A percentile compares a stretch with the other conserved stretches of the same genome.
phyloP scores from a whole-genome alignment of 2,113 vertebrate genomes.

The Camarhynchus parvulus region DNA sequence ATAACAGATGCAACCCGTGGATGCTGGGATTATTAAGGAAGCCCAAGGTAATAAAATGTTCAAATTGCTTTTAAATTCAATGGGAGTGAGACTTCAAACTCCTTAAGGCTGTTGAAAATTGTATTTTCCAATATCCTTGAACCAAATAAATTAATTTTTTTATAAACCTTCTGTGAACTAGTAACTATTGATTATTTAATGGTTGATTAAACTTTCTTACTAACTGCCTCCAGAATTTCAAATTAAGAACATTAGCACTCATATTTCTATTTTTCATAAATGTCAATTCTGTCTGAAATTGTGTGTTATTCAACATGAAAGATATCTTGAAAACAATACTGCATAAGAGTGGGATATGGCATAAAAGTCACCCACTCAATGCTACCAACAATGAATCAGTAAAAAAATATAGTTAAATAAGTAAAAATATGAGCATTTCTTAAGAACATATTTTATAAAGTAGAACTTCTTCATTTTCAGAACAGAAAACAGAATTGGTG shows the following conservation, averaged over 20 bases:
- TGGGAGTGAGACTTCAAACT: not conserved
- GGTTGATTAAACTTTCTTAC: conserved; percentile 5
- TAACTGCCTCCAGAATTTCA: not conserved
- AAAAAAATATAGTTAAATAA: not conserved
- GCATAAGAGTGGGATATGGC: not conserved
- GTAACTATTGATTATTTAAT: conserved; percentile 29
- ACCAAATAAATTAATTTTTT: conserved; percentile 17
- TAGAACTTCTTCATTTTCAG: not conserved
- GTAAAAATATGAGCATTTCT: not conserved
- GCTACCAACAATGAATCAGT: not conserved
- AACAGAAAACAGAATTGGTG: not conserved
- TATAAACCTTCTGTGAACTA: not conserved
- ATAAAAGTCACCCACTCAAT: not conserved
- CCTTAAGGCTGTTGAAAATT: not conserved
- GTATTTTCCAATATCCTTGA: not conserved
- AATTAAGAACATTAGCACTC: not conserved
- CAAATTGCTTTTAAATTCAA: not conserved
- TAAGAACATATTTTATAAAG: not conserved
- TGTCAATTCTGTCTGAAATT: not conserved
- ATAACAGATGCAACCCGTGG: not conserved
- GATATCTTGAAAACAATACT: not conserved
- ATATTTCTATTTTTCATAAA: conserved; percentile 23
- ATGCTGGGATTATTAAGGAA: not conserved
- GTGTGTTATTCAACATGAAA: not conserved
- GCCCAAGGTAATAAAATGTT: not conserved